phyloP scores from a whole-genome alignment of 1,140 invertebrate genomes.

The Trialeurodes vaporariorum region DNA sequence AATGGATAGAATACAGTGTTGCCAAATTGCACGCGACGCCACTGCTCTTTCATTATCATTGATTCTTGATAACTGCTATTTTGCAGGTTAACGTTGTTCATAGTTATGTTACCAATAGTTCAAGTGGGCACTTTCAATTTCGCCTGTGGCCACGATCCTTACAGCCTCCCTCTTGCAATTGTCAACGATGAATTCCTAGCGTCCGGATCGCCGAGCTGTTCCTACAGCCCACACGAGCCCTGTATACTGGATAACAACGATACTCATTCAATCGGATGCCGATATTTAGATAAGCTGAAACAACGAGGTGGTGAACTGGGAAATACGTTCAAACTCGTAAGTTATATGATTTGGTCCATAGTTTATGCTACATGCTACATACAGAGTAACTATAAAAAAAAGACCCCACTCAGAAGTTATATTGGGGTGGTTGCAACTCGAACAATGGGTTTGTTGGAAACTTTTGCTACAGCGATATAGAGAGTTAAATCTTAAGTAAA shows the following conservation, averaged over 20 bases:
- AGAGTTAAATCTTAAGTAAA: too few relatives aligned
- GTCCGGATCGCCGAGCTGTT: slow-evolving; percentile 8
- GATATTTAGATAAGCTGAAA: slow-evolving; percentile 17
- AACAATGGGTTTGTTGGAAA: too few relatives aligned
- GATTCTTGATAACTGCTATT: not conserved
- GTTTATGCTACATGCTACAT: too few relatives aligned
- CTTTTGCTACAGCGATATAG: too few relatives aligned
- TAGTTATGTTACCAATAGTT: slow-evolving; percentile 18
- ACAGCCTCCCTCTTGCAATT: slow-evolving; percentile 17
- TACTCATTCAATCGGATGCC: slow-evolving; percentile 17
- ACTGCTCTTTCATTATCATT: too few relatives aligned
- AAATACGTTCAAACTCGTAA: slow-evolving; percentile 4
- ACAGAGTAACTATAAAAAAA: too few relatives aligned
- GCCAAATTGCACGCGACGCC: too few relatives aligned
- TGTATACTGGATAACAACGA: slow-evolving; percentile 15
- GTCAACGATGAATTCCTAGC: slow-evolving; percentile 15
- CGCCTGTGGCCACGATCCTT: slow-evolving; percentile 18
- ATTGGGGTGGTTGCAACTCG: too few relatives aligned
- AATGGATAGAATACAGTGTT: too few relatives aligned
- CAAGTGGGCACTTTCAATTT: slow-evolving; percentile 20
- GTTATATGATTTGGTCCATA: too few relatives aligned
- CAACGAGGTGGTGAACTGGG: slow-evolving; percentile 14
- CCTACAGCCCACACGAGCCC: not conserved
- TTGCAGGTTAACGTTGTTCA: slow-evolving; percentile 19
- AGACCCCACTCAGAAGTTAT: too few relatives aligned